Percentiles rank a stretch among this genome's conserved stretches.
Conservation (phyloP, 2,113 vertebrate genomes). For the Anarrhichthys ocellatus region DNA sequence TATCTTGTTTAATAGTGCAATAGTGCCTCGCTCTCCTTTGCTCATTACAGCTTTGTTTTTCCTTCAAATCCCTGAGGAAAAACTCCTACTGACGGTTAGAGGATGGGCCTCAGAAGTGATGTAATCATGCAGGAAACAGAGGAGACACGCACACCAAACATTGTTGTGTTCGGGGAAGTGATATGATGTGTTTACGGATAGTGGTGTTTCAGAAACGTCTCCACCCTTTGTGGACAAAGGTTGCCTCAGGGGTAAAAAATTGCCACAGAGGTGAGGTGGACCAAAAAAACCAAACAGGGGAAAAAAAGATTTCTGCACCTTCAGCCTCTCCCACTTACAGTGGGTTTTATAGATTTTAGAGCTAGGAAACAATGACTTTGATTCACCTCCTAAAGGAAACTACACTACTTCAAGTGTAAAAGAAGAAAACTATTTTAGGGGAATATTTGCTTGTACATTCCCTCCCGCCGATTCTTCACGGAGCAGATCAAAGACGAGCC, state of each 20-base stretch:
- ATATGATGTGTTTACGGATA: not conserved
- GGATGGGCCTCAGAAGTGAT: constrained; percentile 5
- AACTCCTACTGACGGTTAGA: not conserved
- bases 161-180: not conserved
- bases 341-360: constrained; percentile 14
- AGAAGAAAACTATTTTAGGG: not conserved
- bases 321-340: not conserved
- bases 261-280: not conserved
- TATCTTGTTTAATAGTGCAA: constrained; percentile 35
- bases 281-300: not conserved
- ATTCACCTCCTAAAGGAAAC: constrained; percentile 17
- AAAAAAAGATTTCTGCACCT: not conserved
- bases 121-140: constrained; percentile 2
- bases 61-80: constrained; percentile 19
- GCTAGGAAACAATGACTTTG: not conserved
- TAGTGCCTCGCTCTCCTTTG: constrained; percentile 4
- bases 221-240: not conserved
- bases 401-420: not conserved
- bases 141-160: not conserved
- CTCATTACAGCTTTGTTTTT: constrained; percentile 40
- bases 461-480: not conserved
- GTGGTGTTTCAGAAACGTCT: not conserved
- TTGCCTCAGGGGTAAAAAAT: not conserved
- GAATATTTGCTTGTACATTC: constrained; percentile 1
- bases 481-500: not conserved